Evolutionary conservation across 2,113 vertebrate genomes (phyloP).

Genomic region (Andinoacara biseriatus): DNA sequence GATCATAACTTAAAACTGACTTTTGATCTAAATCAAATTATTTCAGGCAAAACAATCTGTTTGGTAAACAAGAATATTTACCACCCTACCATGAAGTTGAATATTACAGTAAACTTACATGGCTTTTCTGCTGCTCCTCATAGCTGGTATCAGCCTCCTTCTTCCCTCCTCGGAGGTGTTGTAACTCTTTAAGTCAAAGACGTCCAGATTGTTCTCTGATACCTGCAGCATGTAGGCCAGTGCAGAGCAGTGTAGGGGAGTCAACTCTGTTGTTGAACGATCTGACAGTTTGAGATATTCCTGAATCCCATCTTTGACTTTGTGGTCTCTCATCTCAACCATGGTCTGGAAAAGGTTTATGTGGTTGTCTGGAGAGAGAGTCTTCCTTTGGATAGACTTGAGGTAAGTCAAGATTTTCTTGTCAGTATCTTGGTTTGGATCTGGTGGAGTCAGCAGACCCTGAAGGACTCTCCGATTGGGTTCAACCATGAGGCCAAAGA

Average conservation of each 20-base stretch:
- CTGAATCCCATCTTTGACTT: constrained; percentile 56
- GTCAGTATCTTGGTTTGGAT: neutral
- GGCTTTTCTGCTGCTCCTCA: constrained; percentile 65
- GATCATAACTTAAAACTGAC: no score
- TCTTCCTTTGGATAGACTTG: constrained; percentile 39
- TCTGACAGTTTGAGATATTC: constrained; percentile 30
- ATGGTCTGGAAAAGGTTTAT: constrained; percentile 65
- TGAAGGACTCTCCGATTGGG: neutral
- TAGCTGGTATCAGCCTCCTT: constrained; percentile 63
- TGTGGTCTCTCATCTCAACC: constrained; percentile 68
- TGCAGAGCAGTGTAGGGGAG: constrained; percentile 55
- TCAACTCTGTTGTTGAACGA: neutral
- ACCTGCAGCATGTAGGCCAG: constrained; percentile 66
- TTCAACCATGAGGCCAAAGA: constrained; percentile 41
- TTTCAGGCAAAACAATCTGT: no score
- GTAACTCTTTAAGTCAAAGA: constrained; percentile 61
- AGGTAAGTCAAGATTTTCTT: constrained; percentile 56
- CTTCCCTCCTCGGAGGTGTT: constrained; percentile 59
- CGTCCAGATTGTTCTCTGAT: constrained; percentile 35
- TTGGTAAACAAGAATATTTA: no score
- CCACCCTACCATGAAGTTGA: no score
- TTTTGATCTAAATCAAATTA: no score
- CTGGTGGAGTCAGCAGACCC: constrained; percentile 6
- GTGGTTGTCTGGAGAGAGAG: constrained; percentile 35
- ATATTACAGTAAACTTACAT: constrained; percentile 49